A percentile compares a stretch with the other conserved stretches of the same genome.
Evolutionary conservation across 1,140 invertebrate genomes (phyloP).

Genomic region (Pteromalus puparum): DNA sequence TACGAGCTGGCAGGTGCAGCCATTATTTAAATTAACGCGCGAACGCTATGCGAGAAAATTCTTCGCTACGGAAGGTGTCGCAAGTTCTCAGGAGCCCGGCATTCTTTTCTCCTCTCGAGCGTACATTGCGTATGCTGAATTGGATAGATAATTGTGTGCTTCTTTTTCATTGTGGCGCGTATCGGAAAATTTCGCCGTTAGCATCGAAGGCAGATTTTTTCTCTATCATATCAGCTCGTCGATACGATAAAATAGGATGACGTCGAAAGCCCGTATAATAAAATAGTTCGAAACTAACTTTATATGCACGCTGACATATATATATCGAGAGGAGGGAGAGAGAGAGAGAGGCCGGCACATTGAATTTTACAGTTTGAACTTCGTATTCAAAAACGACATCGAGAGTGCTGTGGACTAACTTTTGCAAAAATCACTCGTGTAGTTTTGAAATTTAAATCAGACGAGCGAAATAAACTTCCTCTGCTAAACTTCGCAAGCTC

Average conservation of each 20-base stretch:
- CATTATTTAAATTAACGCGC: constrained; percentile 41
- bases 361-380: constrained; percentile 44
- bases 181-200: too few relatives aligned
- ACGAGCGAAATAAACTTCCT: constrained; percentile 9
- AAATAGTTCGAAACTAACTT: constrained; percentile 41
- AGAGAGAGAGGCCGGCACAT: constrained; percentile 11
- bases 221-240: too few relatives aligned
- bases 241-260: not conserved
- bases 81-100: not conserved
- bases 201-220: too few relatives aligned
- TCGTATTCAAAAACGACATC: constrained; percentile 20
- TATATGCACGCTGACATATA: not conserved
- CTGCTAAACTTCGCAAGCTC: not conserved
- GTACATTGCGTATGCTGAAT: too few relatives aligned
- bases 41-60: not conserved
- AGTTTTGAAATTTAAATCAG: constrained; percentile 23
- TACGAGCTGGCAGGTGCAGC: not conserved
- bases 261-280: constrained; percentile 16
- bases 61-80: not conserved
- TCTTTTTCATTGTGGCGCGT: too few relatives aligned
- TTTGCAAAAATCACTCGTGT: constrained; percentile 15
- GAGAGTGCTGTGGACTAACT: not conserved
- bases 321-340: too few relatives aligned
- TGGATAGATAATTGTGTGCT: too few relatives aligned
- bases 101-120: not conserved